Base-by-base conservation (phyloP, 2,113 vertebrate genomes). In the Clarias macrocephalus region DNA sequence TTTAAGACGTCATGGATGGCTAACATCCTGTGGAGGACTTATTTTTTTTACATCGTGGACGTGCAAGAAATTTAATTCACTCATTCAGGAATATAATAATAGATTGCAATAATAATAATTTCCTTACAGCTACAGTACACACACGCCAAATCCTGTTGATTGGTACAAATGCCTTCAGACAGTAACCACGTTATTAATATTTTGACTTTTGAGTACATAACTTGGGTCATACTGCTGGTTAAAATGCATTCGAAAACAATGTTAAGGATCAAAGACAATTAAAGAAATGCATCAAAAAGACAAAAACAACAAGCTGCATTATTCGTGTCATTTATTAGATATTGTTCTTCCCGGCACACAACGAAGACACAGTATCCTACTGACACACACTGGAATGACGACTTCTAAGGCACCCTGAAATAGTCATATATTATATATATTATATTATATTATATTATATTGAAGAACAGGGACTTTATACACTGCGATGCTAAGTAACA, bases 371-470 rank as follows among this genome's bases (percentile, higher is more conserved):
- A 94, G 94, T 94, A 94, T 96, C 96, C 96, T 95, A 96, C 96
- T 95, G 95, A 96, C 96, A 95, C 95, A 97, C 96, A 97, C 95
- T 95, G 96, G 94, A 96, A 96, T 96, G 95, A 96, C 95, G 94
- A 95, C 96, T 95, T 95, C 95, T 97, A 97, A 98, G 97, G 96
- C 97, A 98, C 96, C 96, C 95, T 95, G 95, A 96, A 96, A 96
- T 87, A 87, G 52, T 37, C 77, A 73, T 68, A 48, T 16, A n/a
- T n/a, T n/a, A n/a, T n/a, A n/a, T n/a, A n/a, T 21, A n/a, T 37
- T 28, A 18, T 48, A 48, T 48, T 48, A 48, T 7, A 48, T 48
- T 56, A 30, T 57, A 77, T 48, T 56, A 30, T 57, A 77, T 28
- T 12, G 19, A 56, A 6, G 42, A 37, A 79, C 60, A 9, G 10